Evolutionary conservation across 1,140 invertebrate genomes (phyloP).

Genomic region (Lerema accius): DNA sequence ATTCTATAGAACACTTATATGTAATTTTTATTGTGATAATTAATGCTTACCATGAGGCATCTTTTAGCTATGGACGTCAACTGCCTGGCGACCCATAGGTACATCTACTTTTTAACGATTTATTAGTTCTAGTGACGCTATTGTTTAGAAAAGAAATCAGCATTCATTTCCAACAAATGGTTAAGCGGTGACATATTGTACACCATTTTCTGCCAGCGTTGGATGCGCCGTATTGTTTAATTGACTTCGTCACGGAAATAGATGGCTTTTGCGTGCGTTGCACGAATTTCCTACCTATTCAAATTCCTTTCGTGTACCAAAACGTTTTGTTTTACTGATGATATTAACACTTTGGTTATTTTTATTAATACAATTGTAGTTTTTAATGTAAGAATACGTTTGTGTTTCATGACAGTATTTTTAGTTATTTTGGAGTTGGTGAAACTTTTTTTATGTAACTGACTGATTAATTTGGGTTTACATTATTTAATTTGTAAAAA

Average conservation of each 20-base stretch:
- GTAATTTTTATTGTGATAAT: too few species aligned
- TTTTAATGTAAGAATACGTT: too few species aligned
- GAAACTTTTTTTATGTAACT: too few species aligned
- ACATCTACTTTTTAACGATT: too few species aligned
- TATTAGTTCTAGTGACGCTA: neutral
- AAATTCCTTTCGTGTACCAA: slow-evolving; percentile 20
- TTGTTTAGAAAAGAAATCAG: slow-evolving; percentile 2
- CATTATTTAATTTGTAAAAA: too few species aligned
- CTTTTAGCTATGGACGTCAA: too few species aligned
- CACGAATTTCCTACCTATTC: slow-evolving; percentile 37
- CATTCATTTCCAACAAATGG: slow-evolving; percentile 4
- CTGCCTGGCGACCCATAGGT: too few species aligned
- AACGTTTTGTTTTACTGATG: slow-evolving; percentile 4
- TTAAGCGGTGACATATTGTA: slow-evolving; percentile 16
- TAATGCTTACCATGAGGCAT: too few species aligned
- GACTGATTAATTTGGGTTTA: too few species aligned
- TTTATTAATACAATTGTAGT: neutral
- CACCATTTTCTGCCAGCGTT: slow-evolving; percentile 1
- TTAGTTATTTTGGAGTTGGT: too few species aligned
- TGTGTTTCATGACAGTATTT: too few species aligned
- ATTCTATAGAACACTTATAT: too few species aligned
- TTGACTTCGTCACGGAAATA: slow-evolving; percentile 51
- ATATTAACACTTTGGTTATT: neutral
- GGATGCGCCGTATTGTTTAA: slow-evolving; percentile 57
- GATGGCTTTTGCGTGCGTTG: slow-evolving; percentile 32